phyloP scores from a whole-genome alignment of 1,140 invertebrate species.

The Bombus impatiens region DNA sequence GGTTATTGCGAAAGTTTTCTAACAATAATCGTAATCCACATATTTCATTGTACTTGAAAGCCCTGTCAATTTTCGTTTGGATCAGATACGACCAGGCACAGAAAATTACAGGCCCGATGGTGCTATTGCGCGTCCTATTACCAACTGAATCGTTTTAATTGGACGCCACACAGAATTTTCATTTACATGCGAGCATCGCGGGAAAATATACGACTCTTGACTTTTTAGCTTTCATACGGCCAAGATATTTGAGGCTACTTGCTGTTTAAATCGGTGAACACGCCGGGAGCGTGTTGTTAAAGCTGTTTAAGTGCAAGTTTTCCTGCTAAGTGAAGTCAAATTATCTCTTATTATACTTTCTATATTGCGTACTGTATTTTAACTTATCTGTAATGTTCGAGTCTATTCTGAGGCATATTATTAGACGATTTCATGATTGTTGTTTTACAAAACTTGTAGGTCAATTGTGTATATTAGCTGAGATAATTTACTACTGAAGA shows the following conservation, averaged over 20 bases:
- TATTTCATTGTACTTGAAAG: neutral
- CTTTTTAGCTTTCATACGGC: neutral
- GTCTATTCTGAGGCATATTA: neutral
- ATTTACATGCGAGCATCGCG: neutral
- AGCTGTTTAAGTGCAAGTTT: neutral
- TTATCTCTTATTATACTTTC: neutral
- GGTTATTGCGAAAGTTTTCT: neutral
- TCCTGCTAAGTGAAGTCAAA: neutral
- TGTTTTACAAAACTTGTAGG: too few species aligned
- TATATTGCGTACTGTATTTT: too few species aligned
- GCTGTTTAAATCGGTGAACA: neutral
- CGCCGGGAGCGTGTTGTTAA: neutral
- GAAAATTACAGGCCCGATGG: slow-evolving; percentile 6
- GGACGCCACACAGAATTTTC: neutral
- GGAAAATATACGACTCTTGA: neutral
- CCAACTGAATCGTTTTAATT: slow-evolving; percentile 11
- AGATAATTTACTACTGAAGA: too few species aligned
- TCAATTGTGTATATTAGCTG: too few species aligned
- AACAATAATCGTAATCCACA: neutral
- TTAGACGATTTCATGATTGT: too few species aligned
- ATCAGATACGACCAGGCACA: neutral
- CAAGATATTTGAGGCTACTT: neutral
- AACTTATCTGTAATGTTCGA: neutral
- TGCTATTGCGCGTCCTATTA: slow-evolving; percentile 4
- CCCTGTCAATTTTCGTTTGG: neutral